Evolutionary conservation across 2,888 invertebrate species (phyloP), one percentile per base, ranked within the genome.

Genomic region (Agonopterix subpropinquella): DNA sequence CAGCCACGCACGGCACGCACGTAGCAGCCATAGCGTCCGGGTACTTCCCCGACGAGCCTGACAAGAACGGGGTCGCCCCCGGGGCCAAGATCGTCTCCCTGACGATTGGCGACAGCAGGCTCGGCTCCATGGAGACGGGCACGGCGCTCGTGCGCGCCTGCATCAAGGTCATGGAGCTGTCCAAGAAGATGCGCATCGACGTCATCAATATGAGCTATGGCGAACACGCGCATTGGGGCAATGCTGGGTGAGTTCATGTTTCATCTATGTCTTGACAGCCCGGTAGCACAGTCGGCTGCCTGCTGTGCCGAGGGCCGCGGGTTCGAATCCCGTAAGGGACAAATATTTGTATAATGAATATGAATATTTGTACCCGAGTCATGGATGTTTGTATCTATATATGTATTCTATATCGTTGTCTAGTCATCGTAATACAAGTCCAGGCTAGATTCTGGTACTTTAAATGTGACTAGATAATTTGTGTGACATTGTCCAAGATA

Each of bases 141-240:
- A 94, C 97, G 0, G 96, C 97, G 0, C 78, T 99, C 4, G 94
- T 97, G 1, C 89, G 99, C 55, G 98, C 98, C 8, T 98, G 98
- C 89, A 94, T 95, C 61, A 93, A 94, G 77, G 90, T 96, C 39
- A 96, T 96, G 94, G 92, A 94, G 65, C 72, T 93, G 11, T 89
- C 90, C 44, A 89, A 91, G 60, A 80, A 67, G 1, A 86, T 81
- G 62, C 90, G 90, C 62, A 89, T 96, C 47, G 96, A 99, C 72
- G 93, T 99, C 0, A 96, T 99, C 59, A 99, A 99, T 78, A 98
- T 98, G 96, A 98, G 98, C 70, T 99, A 98, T 65, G 99, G 99
- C 0, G 99, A 99, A 81, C 96, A 96, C 65, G 92, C 96, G 0
- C 95, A 97, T 77, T 97, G 97, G 95, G 92, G 96, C 2, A 94